Evolutionary conservation across 1,140 invertebrate species (phyloP).

Genomic region (Drosophila setifemur): DNA sequence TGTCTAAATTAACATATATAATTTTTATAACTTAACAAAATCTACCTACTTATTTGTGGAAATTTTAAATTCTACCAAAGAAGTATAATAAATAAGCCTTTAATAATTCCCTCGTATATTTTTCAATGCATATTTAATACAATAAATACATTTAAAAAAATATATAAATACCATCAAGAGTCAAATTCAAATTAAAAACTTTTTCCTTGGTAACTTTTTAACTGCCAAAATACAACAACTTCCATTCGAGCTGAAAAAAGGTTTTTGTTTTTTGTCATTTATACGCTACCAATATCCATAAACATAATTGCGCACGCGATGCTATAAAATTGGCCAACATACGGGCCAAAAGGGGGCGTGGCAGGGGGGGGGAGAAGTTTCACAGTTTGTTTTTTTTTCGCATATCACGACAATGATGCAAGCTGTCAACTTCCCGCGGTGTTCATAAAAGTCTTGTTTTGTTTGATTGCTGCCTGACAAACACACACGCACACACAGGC

Average conservation of each 20-base stretch:
- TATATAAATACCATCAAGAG: too few relatives aligned
- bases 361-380: constrained; percentile 14
- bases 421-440: constrained; percentile 80
- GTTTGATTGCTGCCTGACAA: constrained; percentile 65
- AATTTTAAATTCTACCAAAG: too few relatives aligned
- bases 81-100: too few relatives aligned
- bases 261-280: constrained; percentile 37
- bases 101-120: too few relatives aligned
- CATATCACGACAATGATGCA: constrained; percentile 76
- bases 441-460: constrained; percentile 79
- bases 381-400: constrained; percentile 58
- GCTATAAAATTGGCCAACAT: constrained; percentile 66
- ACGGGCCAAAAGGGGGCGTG: not conserved
- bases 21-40: too few relatives aligned
- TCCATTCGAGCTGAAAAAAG: constrained; percentile 8
- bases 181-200: not conserved
- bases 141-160: too few relatives aligned
- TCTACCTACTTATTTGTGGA: too few relatives aligned
- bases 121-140: too few relatives aligned
- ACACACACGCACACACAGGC: not conserved
- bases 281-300: constrained; percentile 59
- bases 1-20: too few relatives aligned
- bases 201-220: not conserved
- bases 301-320: constrained; percentile 77
- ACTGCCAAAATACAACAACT: not conserved